Percentiles rank a stretch among this genome's conserved stretches.
phyloP scores from a whole-genome alignment of 2,113 vertebrate genomes.

The Verasper variegatus region DNA sequence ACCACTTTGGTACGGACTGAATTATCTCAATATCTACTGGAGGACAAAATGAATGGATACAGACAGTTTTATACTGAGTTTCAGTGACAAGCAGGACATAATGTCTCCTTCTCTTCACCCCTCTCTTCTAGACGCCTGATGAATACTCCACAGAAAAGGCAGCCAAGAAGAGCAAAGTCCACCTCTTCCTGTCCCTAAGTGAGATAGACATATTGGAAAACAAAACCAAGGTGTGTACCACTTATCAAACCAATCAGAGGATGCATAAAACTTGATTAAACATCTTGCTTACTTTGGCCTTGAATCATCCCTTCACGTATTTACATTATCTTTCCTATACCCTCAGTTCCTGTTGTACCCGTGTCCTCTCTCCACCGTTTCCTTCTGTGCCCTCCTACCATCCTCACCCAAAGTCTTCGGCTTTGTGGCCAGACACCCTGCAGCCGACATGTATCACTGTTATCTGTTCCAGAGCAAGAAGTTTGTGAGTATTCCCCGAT shows the following conservation, averaged over 20 bases:
- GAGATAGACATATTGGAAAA: slow-evolving; percentile 81
- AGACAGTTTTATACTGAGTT: too few relatives aligned
- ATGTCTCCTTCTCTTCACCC: too few relatives aligned
- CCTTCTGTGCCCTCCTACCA: slow-evolving; percentile 80
- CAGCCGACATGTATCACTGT: slow-evolving; percentile 74
- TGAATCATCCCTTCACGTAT: not conserved
- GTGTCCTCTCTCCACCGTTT: slow-evolving; percentile 75
- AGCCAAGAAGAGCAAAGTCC: slow-evolving; percentile 75
- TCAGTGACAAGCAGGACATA: too few relatives aligned
- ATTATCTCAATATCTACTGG: not conserved
- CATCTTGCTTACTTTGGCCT: not conserved
- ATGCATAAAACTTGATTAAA: not conserved
- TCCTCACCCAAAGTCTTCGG: slow-evolving; percentile 77
- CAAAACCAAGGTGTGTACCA: slow-evolving; percentile 78
- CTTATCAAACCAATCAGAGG: not conserved
- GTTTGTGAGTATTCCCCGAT: slow-evolving; percentile 74
- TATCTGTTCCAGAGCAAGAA: slow-evolving; percentile 81
- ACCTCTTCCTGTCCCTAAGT: slow-evolving; percentile 73
- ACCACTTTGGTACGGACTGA: not conserved
- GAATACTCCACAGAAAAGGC: slow-evolving; percentile 57
- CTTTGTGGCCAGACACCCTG: slow-evolving; percentile 79
- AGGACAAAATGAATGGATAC: too few relatives aligned
- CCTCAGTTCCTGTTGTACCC: slow-evolving; percentile 78
- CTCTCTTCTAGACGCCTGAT: slow-evolving; percentile 60
- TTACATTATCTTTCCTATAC: not conserved